Conservation (phyloP, 2,797 vertebrate genomes). For the Enteromius radiatus region DNA sequence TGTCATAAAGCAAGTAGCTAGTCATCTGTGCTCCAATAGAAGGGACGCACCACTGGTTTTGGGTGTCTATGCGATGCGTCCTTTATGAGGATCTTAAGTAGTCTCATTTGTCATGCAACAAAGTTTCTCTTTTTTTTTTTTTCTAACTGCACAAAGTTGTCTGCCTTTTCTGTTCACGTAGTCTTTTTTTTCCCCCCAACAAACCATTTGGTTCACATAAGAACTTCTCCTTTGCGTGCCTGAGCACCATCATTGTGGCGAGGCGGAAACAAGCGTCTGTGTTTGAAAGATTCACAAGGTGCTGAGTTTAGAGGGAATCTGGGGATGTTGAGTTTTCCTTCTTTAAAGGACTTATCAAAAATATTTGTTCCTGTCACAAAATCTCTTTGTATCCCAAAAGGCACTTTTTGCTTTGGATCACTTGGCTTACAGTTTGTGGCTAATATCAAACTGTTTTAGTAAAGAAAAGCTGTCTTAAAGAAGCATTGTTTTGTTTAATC, state of each 20-base stretch:
- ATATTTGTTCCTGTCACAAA: background rate
- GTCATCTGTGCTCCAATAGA: constrained; percentile 1
- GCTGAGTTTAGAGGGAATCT: constrained; percentile 3
- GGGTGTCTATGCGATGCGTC: background rate
- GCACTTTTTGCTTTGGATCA: background rate
- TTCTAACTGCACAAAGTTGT: background rate
- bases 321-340: background rate
- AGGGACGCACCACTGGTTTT: background rate
- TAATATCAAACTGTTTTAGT: background rate
- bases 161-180: background rate
- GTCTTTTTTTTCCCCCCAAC: background rate
- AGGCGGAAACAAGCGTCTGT: constrained; percentile 2
- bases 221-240: constrained; percentile 32
- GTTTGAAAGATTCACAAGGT: constrained; percentile 5
- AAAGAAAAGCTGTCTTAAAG: background rate
- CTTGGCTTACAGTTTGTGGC: background rate
- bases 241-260: constrained; percentile 17
- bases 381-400: background rate
- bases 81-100: background rate
- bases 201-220: background rate
- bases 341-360: background rate
- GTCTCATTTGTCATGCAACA: background rate
- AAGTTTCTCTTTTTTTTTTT: constrained; percentile 5
- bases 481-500: background rate
- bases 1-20: background rate